A percentile compares a stretch with the other conserved stretches of the same genome.
Evolutionary conservation across 2,888 invertebrate species (phyloP).

Genomic region (Drosophila pegasa): DNA sequence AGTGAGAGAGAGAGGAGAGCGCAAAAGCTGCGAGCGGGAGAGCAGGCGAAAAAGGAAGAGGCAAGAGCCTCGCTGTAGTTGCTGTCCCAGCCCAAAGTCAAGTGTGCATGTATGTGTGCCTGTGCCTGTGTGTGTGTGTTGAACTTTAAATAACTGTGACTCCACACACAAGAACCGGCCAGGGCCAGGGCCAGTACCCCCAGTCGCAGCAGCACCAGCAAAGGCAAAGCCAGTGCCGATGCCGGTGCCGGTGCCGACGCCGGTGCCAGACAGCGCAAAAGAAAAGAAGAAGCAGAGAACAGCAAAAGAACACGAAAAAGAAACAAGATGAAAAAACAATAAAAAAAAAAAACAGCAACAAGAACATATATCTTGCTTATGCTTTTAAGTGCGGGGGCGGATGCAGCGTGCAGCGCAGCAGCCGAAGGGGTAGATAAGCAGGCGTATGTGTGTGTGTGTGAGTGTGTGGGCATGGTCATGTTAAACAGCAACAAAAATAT

Average conservation of each 20-base stretch:
- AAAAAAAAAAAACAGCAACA: slow-evolving; percentile 4
- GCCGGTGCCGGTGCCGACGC: slow-evolving; percentile 18
- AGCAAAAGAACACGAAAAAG: slow-evolving; percentile 17
- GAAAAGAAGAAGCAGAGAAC: slow-evolving; percentile 1
- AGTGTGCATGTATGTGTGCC: slow-evolving; percentile 33
- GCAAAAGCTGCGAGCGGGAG: slow-evolving; percentile 19
- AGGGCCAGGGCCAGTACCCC: slow-evolving; percentile 39
- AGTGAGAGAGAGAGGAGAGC: slow-evolving; percentile 1
- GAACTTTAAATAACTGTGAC: slow-evolving; percentile 69
- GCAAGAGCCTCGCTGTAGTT: slow-evolving; percentile 38
- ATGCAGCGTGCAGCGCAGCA: slow-evolving; percentile 21
- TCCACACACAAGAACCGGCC: slow-evolving; percentile 63
- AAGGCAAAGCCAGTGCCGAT: slow-evolving; percentile 20
- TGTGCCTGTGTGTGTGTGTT: slow-evolving; percentile 33
- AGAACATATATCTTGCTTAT: slow-evolving; percentile 22
- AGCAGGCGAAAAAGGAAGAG: slow-evolving; percentile 28
- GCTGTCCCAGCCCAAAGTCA: slow-evolving; percentile 60
- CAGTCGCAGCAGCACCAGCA: slow-evolving; percentile 11
- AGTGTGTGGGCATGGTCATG: slow-evolving; percentile 17
- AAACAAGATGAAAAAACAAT: slow-evolving; percentile 8
- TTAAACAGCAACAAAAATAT: slow-evolving; percentile 17
- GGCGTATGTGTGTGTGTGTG: slow-evolving; percentile 8
- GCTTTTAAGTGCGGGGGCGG: slow-evolving; percentile 45
- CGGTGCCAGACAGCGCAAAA: slow-evolving; percentile 34
- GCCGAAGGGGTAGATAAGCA: slow-evolving; percentile 16